Conservation (phyloP, 2,797 vertebrate genomes). For the Sebastes steindachneri region DNA sequence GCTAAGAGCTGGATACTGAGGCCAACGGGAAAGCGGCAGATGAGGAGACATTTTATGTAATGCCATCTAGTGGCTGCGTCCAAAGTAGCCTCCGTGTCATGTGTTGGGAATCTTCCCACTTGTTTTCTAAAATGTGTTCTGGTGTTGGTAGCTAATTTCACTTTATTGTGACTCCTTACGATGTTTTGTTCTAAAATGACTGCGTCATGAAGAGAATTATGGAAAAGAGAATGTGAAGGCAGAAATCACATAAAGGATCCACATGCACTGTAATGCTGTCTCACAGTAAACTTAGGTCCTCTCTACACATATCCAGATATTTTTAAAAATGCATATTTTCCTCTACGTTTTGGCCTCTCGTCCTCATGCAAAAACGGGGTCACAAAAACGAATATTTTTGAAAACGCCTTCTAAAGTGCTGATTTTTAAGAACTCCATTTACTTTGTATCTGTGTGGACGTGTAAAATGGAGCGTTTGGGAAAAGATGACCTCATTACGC, state of each 20-base stretch:
- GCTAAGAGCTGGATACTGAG: slow-evolving; percentile 7
- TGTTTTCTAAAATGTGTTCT: neutral
- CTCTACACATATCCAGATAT: too few species aligned
- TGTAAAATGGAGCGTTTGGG: too few species aligned
- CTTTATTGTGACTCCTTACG: neutral
- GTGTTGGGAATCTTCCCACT: neutral
- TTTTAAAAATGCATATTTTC: too few species aligned
- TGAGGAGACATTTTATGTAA: slow-evolving; percentile 3
- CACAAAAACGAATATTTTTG: too few species aligned
- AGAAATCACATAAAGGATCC: neutral
- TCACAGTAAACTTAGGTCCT: neutral
- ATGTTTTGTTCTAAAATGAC: neutral
- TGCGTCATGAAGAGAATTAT: neutral
- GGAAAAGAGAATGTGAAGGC: neutral
- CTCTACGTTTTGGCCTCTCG: too few species aligned
- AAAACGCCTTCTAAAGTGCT: too few species aligned
- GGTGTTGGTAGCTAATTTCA: neutral
- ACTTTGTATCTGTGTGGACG: too few species aligned
- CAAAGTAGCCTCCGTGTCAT: neutral
- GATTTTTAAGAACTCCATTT: too few species aligned
- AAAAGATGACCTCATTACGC: too few species aligned
- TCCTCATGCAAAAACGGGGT: too few species aligned
- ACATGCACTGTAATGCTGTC: neutral
- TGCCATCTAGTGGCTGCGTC: neutral
- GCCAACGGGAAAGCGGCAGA: neutral